Evolutionary conservation across 2,113 vertebrate species (phyloP).

Genomic region (Oceanites oceanicus): DNA sequence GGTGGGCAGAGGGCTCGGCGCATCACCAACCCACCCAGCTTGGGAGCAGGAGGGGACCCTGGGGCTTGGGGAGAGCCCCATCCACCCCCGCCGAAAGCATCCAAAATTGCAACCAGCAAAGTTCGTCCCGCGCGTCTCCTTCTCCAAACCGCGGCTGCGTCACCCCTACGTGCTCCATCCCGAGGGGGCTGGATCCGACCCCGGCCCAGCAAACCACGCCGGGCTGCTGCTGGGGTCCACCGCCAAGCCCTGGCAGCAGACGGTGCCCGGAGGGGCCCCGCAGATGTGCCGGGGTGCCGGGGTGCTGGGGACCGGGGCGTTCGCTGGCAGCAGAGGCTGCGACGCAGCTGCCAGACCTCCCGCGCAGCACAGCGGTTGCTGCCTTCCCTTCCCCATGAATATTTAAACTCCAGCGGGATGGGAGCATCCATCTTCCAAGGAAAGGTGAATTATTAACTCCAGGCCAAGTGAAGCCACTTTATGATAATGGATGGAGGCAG

Average conservation of each 20-base stretch:
- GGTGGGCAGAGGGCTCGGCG: background rate
- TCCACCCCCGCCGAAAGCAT: background rate
- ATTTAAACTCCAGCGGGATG: slow-evolving; percentile 5
- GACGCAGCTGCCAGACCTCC: background rate
- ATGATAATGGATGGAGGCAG: slow-evolving; percentile 33
- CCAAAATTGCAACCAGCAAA: background rate
- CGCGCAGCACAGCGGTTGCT: rapidly evolving
- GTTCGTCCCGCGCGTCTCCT: background rate
- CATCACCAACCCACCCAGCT: background rate
- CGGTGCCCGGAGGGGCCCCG: rapidly evolving
- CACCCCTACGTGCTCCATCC: background rate
- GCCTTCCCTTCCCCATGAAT: slow-evolving; percentile 18
- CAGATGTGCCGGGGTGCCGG: rapidly evolving
- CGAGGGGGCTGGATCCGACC: background rate
- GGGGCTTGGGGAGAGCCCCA: background rate
- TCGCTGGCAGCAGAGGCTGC: background rate
- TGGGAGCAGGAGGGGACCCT: background rate
- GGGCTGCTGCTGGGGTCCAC: background rate
- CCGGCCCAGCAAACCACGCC: background rate
- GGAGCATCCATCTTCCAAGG: slow-evolving; percentile 52
- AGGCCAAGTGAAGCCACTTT: slow-evolving; percentile 48
- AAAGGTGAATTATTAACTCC: slow-evolving; percentile 61
- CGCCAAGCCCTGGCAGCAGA: rapidly evolving
- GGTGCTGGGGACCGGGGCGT: rapidly evolving
- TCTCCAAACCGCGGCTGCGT: background rate